Base-by-base conservation (phyloP, 2,888 invertebrate genomes). In the Cantharis lateralis region DNA sequence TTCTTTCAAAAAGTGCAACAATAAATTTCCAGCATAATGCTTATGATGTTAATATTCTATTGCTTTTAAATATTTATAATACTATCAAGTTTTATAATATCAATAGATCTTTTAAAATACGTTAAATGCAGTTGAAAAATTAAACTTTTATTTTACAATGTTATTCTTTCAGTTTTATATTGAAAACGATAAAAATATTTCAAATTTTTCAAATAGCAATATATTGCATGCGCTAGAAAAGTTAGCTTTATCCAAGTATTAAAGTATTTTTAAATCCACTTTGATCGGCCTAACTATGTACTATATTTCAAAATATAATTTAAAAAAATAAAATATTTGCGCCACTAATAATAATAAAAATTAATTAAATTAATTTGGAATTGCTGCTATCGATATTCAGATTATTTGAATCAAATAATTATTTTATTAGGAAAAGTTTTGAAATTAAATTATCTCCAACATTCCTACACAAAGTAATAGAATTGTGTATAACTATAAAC, bases 401-500 rank as follows among this genome's bases (percentile, higher is more conserved):
- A 48, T 48, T 48, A 48, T 48, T 48, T n/a, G 48, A 48, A 48
- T 48, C 7, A 5, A 48, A 48, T 48, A 48, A 48, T 48, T n/a
- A 48, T 48, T 48, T n/a, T 48, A 48, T 48, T n/a, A 7, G 7
- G 48, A 48, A 48, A 48, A 48, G 5, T 48, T 48, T n/a, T n/a
- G n/a, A 48, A 48, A 48, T 48, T 48, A 48, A 48, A 48, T 48
- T 48, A 48, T n/a, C 48, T 48, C n/a, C 1, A n/a, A n/a, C 48
- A 48, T 48, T 48, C 48, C 48, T n/a, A n/a, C n/a, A 48, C 48
- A 48, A 48, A 48, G 48, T 48, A 48, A 48, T 48, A 48, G 48
- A 66, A 20, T 66, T 66, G 64, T 66, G 64, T 66, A 66, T 66
- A 66, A 20, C 64, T 66, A 66, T 66, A 66, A 66, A 66, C 20